Conservation (phyloP, 1,140 invertebrate species). For the Luehdorfia chinensis region DNA sequence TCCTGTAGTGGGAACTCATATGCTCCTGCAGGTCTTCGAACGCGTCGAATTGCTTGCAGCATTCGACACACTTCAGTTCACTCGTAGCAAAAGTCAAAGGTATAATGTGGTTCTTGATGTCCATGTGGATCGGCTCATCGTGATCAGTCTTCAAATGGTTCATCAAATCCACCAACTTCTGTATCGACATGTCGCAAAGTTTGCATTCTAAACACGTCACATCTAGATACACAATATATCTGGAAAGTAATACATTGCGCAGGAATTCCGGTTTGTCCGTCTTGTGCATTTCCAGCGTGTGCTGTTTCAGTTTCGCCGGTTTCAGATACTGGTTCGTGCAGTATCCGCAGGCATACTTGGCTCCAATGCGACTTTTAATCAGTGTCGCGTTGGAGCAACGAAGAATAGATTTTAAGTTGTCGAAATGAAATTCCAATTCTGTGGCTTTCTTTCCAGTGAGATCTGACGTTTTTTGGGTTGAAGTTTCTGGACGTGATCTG, state of each 20-base stretch:
- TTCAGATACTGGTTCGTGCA: slow-evolving; percentile 34
- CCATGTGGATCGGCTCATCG: slow-evolving; percentile 27
- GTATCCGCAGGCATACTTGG: slow-evolving; percentile 43
- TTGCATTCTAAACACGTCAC: slow-evolving; percentile 45
- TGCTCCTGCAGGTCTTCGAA: slow-evolving; percentile 44
- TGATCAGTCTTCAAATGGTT: slow-evolving; percentile 36
- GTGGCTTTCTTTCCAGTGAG: background rate
- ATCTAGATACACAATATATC: slow-evolving; percentile 39
- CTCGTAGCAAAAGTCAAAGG: slow-evolving; percentile 41
- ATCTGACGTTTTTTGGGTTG: slow-evolving; percentile 7
- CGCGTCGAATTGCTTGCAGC: slow-evolving; percentile 36
- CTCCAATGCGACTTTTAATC: slow-evolving; percentile 29
- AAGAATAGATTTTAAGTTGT: slow-evolving; percentile 42
- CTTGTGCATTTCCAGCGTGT: slow-evolving; percentile 33
- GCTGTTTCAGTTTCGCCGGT: slow-evolving; percentile 39
- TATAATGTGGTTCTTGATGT: slow-evolving; percentile 41
- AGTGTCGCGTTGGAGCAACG: slow-evolving; percentile 45
- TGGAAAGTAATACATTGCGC: background rate
- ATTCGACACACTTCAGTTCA: slow-evolving; percentile 34
- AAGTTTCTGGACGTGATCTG: background rate
- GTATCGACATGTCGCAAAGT: slow-evolving; percentile 29
- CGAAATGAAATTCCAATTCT: slow-evolving; percentile 9
- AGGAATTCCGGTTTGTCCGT: slow-evolving; percentile 26
- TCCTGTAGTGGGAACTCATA: slow-evolving; percentile 44
- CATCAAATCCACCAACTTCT: slow-evolving; percentile 23